phyloP scores from a whole-genome alignment of 2,113 vertebrate species.

The Hippocampus guttulatus region DNA sequence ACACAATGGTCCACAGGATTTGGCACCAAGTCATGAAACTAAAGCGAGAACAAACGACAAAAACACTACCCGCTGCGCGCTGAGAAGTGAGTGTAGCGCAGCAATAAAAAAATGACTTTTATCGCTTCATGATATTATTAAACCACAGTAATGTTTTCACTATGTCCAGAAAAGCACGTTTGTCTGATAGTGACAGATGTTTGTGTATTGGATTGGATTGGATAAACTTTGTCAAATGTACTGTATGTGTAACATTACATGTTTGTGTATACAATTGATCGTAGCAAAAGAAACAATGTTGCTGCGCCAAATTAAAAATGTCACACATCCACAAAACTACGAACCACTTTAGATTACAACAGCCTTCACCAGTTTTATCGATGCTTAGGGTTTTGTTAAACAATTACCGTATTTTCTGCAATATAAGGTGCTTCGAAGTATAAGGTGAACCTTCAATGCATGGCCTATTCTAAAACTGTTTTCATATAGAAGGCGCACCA shows the following conservation, averaged over 20 bases:
- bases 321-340: not conserved
- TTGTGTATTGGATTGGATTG: not conserved
- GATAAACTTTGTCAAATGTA: too few species aligned
- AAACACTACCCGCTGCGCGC: not conserved
- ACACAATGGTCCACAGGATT: conserved; percentile 5
- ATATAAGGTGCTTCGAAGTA: too few species aligned
- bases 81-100: not conserved
- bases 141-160: not conserved
- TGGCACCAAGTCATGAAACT: not conserved
- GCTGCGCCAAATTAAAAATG: not conserved
- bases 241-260: not conserved
- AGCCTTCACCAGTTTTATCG: too few species aligned
- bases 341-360: not conserved
- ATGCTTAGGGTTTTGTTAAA: too few species aligned
- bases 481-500: too few species aligned
- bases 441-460: too few species aligned
- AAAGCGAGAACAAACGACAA: not conserved
- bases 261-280: not conserved
- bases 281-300: not conserved
- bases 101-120: not conserved
- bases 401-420: too few species aligned
- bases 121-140: not conserved
- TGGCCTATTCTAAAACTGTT: too few species aligned
- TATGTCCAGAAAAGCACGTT: not conserved
- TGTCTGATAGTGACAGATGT: not conserved